A percentile compares a stretch with the other conserved stretches of the same genome.
phyloP scores from a whole-genome alignment of 2,888 invertebrate genomes.

The Zaprionus obscuricornis region DNA sequence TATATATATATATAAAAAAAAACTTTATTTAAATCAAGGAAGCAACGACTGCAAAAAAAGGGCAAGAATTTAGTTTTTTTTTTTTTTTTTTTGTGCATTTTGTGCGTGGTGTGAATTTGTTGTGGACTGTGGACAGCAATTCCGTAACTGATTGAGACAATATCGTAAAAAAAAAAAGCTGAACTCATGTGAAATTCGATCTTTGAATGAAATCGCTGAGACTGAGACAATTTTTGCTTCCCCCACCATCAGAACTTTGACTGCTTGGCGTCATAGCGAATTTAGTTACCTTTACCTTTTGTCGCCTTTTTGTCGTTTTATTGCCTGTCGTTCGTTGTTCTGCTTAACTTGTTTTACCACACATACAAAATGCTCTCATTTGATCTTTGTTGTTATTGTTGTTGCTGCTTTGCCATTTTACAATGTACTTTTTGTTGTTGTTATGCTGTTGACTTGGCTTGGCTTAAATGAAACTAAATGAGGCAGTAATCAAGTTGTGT shows the following conservation, averaged over 20 bases:
- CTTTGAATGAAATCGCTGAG: constrained; percentile 35
- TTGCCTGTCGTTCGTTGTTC: constrained; percentile 47
- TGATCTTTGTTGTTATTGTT: constrained; percentile 37
- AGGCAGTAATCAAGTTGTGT: constrained; percentile 80
- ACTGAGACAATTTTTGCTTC: constrained; percentile 17
- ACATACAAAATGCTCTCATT: constrained; percentile 75
- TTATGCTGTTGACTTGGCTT: constrained; percentile 45
- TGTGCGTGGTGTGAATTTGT: constrained; percentile 46
- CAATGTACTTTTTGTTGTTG: constrained; percentile 50
- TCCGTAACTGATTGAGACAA: constrained; percentile 75
- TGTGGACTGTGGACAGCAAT: constrained; percentile 14
- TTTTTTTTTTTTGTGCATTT: constrained; percentile 21
- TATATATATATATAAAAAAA: constrained; percentile 12
- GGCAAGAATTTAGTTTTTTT: too few relatives aligned
- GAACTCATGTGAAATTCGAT: constrained; percentile 73
- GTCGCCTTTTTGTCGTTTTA: constrained; percentile 62
- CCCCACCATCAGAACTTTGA: constrained; percentile 6
- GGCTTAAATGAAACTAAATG: constrained; percentile 80
- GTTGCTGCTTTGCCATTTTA: constrained; percentile 66
- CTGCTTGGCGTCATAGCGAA: constrained; percentile 60
- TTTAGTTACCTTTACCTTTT: constrained; percentile 69
- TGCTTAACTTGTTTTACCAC: constrained; percentile 77
- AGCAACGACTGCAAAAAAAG: neutral
- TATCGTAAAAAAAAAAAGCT: constrained; percentile 79
- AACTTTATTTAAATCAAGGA: constrained; percentile 13